A percentile compares a stretch with the other conserved stretches of the same genome.
Evolutionary conservation across 2,797 vertebrate species (phyloP).

Genomic region (Chelidonichthys spinosus): DNA sequence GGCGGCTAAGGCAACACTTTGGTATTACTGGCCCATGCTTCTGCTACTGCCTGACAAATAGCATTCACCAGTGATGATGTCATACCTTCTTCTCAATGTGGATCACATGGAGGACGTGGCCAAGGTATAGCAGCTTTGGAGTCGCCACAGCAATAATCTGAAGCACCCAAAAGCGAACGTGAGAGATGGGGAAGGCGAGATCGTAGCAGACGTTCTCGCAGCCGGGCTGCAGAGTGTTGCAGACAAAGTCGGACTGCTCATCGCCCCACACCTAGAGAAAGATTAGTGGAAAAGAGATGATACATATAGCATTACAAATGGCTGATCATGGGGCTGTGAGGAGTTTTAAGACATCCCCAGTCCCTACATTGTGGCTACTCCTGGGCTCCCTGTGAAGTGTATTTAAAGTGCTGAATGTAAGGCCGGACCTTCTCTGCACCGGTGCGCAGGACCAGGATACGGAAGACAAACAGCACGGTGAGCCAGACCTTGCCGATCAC

Average conservation of each 20-base stretch:
- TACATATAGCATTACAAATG: neutral
- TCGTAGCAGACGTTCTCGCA: constrained; percentile 97
- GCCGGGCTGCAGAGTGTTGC: constrained; percentile 94
- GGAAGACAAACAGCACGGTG: constrained; percentile 95
- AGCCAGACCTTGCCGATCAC: constrained; percentile 97
- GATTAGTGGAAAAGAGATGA: neutral
- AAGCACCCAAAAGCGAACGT: constrained; percentile 94
- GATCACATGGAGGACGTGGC: constrained; percentile 87
- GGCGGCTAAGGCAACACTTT: neutral
- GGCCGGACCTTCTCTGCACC: constrained; percentile 88
- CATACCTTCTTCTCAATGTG: constrained; percentile 87
- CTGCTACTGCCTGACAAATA: constrained; percentile 5
- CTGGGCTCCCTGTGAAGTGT: neutral
- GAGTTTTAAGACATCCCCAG: neutral
- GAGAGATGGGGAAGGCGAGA: constrained; percentile 94
- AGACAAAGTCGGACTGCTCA: constrained; percentile 94
- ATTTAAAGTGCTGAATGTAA: neutral
- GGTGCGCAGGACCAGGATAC: constrained; percentile 92
- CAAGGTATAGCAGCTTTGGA: constrained; percentile 83
- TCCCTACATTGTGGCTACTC: neutral
- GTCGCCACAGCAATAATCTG: constrained; percentile 91
- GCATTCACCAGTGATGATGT: neutral
- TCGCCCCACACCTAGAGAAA: constrained; percentile 89
- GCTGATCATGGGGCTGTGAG: neutral
- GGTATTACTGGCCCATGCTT: neutral